phyloP scores from a whole-genome alignment of 2,797 vertebrate genomes.

The Sebastes minor region DNA sequence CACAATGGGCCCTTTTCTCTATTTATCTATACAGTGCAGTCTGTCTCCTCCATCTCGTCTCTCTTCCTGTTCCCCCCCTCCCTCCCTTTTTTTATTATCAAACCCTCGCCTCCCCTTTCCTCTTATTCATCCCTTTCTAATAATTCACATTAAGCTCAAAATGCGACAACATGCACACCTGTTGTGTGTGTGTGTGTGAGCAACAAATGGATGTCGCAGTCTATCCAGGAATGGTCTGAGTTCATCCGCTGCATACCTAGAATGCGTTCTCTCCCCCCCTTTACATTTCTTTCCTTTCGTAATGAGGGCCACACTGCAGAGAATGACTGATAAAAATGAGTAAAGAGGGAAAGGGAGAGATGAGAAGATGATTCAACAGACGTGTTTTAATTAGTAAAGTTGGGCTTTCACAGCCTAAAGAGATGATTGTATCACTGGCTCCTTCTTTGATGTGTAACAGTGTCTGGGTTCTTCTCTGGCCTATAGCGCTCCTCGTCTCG shows the following conservation, averaged over 20 bases:
- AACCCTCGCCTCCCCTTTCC: conserved; percentile 34
- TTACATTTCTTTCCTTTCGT: conserved; percentile 1
- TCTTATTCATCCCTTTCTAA: conserved; percentile 39
- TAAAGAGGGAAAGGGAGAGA: conserved; percentile 44
- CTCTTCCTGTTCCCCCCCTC: conserved; percentile 40
- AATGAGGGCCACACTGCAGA: conserved; percentile 40
- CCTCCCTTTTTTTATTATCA: not conserved
- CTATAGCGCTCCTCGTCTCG: conserved; percentile 41
- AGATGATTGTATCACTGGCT: conserved; percentile 66
- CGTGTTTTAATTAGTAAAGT: conserved; percentile 78
- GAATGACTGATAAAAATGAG: conserved; percentile 50
- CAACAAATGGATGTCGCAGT: conserved; percentile 51
- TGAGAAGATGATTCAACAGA: conserved; percentile 63
- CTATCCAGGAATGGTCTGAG: conserved; percentile 19
- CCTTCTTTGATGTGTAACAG: conserved; percentile 77
- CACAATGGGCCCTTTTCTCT: conserved; percentile 78
- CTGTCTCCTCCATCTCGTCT: conserved; percentile 66
- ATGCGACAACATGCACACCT: conserved; percentile 52
- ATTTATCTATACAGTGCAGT: conserved; percentile 75
- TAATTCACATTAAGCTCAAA: conserved; percentile 30
- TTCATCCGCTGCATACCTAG: conserved; percentile 20
- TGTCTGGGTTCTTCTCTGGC: conserved; percentile 68
- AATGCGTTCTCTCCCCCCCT: conserved; percentile 15
- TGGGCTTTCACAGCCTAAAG: conserved; percentile 62
- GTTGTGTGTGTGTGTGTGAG: conserved; percentile 42